phyloP scores from a whole-genome alignment of 2,797 vertebrate species.

The Scolopax rusticola region DNA sequence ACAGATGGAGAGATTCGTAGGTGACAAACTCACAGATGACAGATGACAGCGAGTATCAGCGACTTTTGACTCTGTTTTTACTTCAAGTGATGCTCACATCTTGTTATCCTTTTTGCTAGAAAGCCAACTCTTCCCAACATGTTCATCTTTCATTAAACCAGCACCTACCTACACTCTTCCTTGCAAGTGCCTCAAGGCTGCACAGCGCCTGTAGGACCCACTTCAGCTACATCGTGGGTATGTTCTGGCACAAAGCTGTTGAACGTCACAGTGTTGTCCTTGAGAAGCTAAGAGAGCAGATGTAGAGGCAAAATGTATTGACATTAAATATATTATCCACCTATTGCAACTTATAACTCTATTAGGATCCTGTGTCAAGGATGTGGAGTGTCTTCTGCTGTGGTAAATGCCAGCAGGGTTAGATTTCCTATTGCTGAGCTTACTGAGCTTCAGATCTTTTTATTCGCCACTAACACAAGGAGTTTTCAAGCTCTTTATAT shows the following conservation, averaged over 20 bases:
- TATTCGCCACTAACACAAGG: not conserved
- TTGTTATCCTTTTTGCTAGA: not conserved
- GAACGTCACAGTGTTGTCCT: not conserved
- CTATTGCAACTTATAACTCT: not conserved
- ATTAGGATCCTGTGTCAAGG: not conserved
- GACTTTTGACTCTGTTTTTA: not conserved
- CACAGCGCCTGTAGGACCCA: not conserved
- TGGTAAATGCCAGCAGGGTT: not conserved
- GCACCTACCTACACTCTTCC: not conserved
- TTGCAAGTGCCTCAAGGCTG: not conserved
- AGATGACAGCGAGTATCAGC: not conserved
- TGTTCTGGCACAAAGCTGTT: not conserved
- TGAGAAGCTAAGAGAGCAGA: fast-evolving
- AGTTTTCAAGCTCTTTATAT: not conserved
- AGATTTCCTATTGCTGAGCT: not conserved
- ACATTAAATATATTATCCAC: not conserved
- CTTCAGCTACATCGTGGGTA: not conserved
- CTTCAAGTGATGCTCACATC: not conserved
- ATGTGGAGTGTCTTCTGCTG: not conserved
- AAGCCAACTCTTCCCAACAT: not conserved
- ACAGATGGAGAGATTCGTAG: not conserved
- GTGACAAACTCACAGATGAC: not conserved
- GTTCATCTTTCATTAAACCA: not conserved
- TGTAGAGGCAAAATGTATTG: not conserved
- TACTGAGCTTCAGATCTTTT: not conserved